A percentile compares a stretch with the other conserved stretches of the same genome.
Conservation (phyloP, 2,888 invertebrate genomes). For the Chymomyza amoena region DNA sequence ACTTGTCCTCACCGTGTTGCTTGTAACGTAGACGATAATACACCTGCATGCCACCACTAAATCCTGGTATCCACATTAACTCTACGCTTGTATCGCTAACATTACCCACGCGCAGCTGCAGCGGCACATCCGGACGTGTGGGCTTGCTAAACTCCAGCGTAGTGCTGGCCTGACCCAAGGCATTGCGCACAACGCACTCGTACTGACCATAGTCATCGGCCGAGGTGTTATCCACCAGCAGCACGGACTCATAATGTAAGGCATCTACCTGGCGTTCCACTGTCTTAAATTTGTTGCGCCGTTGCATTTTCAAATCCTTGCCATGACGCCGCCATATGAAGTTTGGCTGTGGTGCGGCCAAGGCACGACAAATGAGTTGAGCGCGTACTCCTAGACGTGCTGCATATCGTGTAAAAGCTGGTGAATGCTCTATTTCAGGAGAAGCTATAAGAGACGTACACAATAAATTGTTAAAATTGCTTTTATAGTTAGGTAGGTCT, state of each 20-base stretch:
- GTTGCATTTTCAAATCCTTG: slow-evolving; percentile 75
- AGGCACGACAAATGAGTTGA: slow-evolving; percentile 66
- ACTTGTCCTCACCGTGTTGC: slow-evolving; percentile 73
- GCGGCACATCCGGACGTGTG: slow-evolving; percentile 69
- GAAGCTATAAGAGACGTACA: slow-evolving; percentile 53
- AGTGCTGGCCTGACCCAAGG: slow-evolving; percentile 73
- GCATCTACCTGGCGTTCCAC: slow-evolving; percentile 71
- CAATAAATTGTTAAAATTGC: background rate
- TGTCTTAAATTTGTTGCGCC: slow-evolving; percentile 72
- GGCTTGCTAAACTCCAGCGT: slow-evolving; percentile 74
- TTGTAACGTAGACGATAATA: slow-evolving; percentile 73
- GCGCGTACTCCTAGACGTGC: slow-evolving; percentile 73
- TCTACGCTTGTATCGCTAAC: slow-evolving; percentile 71
- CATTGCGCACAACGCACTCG: slow-evolving; percentile 74
- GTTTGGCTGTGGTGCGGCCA: slow-evolving; percentile 73
- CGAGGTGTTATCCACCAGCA: slow-evolving; percentile 73
- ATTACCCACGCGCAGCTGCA: slow-evolving; percentile 68
- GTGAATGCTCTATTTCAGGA: slow-evolving; percentile 73
- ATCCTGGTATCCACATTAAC: slow-evolving; percentile 71
- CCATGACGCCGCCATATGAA: slow-evolving; percentile 76
- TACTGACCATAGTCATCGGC: slow-evolving; percentile 75
- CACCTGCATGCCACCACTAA: slow-evolving; percentile 75
- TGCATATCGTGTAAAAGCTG: slow-evolving; percentile 70
- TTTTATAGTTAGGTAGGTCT: too few species aligned
- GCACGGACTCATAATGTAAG: slow-evolving; percentile 67